Evolutionary conservation across 2,888 invertebrate genomes (phyloP).

Genomic region (Mimumesa dahlbomi): DNA sequence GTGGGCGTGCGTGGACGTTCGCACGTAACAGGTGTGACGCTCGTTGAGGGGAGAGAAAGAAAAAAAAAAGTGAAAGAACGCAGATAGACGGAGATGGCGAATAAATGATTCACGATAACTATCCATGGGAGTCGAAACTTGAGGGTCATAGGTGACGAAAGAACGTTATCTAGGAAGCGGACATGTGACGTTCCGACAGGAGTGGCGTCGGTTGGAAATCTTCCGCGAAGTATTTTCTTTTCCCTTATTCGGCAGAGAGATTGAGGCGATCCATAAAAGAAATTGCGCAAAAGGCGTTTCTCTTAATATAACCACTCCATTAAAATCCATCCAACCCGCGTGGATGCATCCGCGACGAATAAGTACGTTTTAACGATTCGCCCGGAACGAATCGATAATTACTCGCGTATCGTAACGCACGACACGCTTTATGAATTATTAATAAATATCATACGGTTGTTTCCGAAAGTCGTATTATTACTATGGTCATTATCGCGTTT

Average conservation of each 20-base stretch:
- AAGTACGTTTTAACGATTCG: background rate
- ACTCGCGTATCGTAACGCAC: too few species aligned
- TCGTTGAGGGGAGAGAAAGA: too few species aligned
- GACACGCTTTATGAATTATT: too few species aligned
- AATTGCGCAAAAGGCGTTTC: constrained; percentile 24
- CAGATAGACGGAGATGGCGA: constrained; percentile 17
- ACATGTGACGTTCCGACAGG: constrained; percentile 25
- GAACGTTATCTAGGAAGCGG: constrained; percentile 21
- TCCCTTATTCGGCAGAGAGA: constrained; percentile 28
- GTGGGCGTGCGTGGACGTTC: constrained; percentile 18
- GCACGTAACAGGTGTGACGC: background rate
- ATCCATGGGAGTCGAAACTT: constrained; percentile 28
- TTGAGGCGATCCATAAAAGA: constrained; percentile 42
- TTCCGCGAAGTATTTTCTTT: constrained; percentile 30
- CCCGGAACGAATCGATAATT: too few species aligned
- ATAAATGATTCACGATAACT: constrained; percentile 55
- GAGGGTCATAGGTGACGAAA: constrained; percentile 42
- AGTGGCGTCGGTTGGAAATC: constrained; percentile 33
- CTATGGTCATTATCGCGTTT: background rate
- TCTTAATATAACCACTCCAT: background rate
- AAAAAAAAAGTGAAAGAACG: background rate
- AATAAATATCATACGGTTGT: too few species aligned
- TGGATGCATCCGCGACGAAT: background rate
- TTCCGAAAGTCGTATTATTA: background rate
- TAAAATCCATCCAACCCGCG: background rate